Base-by-base conservation (phyloP, 1,140 invertebrate genomes). In the Tetragonula clypearis region DNA sequence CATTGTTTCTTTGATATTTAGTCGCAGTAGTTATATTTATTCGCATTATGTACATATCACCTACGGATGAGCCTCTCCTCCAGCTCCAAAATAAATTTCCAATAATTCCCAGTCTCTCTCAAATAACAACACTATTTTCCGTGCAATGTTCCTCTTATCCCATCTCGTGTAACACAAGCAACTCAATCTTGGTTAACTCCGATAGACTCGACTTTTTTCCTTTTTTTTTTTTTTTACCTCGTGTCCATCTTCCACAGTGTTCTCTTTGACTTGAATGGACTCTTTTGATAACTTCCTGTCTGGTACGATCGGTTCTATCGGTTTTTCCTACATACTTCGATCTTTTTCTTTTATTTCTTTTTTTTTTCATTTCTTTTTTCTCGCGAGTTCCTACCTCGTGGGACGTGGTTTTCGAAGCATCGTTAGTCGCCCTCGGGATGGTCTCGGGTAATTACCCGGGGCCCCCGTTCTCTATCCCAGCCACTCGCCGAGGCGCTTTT, bases 381-480 rank as follows among this genome's bases (percentile, higher is more conserved):
- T 56, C 72, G 41, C n/a, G 30, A 62, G 30, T 30, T 30, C 30
- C 30, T 81, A 68, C 58, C 3, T 75, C 62, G 74, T 75, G 41
- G 79, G 41, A 60, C 73, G 84, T 68, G 66, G 15, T 41, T 79
- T 66, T 58, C 76, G 26, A 62, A 23, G 30, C 9, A 80, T 55
- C 56, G 82, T 68, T 65, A 66, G 87, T 78, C 73, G 78, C 62
- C 56, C 60, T 83, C 68, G 78, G 65, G 1, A 78, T 26, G 82
- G 78, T 71, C 77, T 49, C 55, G 82, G 82, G 82, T 88, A 88
- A 88, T 88, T 88, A 87, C 86, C 35, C 11, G 49, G 41, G 41
- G 26, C 23, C 68, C 85, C 68, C 85, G 66, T 87, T 81, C 83
- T 71, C 85, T 68, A 58, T 79, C 71, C 62, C 55, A 62, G 41